Evolutionary conservation across 2,113 vertebrate species (phyloP).

Genomic region (Brevimyrus niger): DNA sequence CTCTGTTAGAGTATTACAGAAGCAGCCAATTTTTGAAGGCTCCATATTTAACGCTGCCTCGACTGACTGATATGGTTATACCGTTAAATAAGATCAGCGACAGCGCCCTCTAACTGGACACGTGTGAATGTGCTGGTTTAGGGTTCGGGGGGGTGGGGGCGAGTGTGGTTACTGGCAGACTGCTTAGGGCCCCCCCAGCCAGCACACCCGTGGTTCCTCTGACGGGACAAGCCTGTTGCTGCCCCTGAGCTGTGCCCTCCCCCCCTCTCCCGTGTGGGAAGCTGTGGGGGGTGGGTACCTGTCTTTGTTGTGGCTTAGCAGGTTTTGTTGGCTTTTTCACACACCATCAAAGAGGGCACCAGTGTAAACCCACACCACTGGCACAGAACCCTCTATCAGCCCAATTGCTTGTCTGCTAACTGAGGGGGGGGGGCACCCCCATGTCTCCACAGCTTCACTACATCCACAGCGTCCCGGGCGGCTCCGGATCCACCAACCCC

Average conservation of each 20-base stretch:
- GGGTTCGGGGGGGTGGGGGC: not conserved
- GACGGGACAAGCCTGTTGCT: not conserved
- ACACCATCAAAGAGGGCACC: not conserved
- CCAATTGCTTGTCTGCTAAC: not conserved
- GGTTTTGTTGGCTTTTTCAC: not conserved
- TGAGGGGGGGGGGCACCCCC: not conserved
- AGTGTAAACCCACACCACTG: not conserved
- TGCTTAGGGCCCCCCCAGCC: not conserved
- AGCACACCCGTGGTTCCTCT: not conserved
- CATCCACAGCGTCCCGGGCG: slow-evolving; percentile 82
- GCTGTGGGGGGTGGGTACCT: not conserved
- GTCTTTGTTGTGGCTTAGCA: not conserved
- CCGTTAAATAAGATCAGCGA: not conserved
- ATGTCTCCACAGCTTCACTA: slow-evolving; percentile 79
- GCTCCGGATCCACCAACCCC: slow-evolving; percentile 84
- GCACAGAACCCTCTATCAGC: not conserved
- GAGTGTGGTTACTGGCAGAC: not conserved
- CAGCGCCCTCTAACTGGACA: not conserved
- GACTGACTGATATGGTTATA: not conserved
- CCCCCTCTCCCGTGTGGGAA: not conserved
- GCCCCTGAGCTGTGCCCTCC: no score
- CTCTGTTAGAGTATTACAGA: not conserved
- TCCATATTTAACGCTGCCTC: not conserved
- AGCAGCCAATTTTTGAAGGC: not conserved
- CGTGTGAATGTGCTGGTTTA: not conserved